Conservation (phyloP, 2,797 vertebrate species). For the Tinamus major region DNA sequence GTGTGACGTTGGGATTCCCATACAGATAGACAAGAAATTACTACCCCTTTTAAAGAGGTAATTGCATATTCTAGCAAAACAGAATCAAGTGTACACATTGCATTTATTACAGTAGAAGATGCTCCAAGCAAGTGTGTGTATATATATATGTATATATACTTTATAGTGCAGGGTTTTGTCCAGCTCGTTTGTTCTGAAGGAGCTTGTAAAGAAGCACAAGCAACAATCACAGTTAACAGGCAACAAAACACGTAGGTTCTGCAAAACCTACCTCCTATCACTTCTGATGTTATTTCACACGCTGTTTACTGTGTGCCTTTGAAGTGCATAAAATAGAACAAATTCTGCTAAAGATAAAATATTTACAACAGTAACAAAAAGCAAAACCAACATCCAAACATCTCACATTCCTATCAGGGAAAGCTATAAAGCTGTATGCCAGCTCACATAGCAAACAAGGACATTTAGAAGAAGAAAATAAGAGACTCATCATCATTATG, state of each 20-base stretch:
- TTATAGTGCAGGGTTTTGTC: not conserved
- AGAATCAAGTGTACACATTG: not conserved
- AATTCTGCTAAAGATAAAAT: not conserved
- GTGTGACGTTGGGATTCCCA: not conserved
- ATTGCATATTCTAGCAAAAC: not conserved
- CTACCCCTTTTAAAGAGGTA: not conserved
- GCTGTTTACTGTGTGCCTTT: not conserved
- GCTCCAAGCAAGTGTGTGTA: not conserved
- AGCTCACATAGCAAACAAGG: not conserved
- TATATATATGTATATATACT: not conserved
- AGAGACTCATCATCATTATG: not conserved
- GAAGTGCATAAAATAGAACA: not conserved
- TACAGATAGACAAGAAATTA: not conserved
- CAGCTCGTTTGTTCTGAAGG: not conserved
- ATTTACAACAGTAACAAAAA: not conserved
- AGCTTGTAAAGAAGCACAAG: not conserved
- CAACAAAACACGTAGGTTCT: not conserved
- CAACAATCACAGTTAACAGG: fast-evolving
- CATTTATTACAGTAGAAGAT: not conserved
- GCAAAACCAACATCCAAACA: not conserved
- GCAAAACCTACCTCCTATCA: not conserved
- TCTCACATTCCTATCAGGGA: fast-evolving
- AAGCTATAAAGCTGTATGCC: not conserved
- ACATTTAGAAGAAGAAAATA: not conserved
- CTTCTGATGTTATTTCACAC: not conserved